Evolutionary conservation across 2,797 vertebrate species (phyloP).

Genomic region (Micromesistius poutassou): DNA sequence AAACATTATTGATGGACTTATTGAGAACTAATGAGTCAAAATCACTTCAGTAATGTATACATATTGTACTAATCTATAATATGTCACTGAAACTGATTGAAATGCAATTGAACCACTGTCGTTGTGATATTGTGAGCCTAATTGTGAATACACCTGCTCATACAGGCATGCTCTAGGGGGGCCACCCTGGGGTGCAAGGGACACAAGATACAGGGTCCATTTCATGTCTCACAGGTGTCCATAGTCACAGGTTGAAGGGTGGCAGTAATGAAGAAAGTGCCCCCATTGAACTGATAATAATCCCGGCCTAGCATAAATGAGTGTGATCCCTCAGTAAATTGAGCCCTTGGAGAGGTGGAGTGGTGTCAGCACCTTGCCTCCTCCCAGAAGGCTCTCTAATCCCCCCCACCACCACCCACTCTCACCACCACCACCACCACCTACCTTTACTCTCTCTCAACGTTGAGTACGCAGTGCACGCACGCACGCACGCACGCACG

Average conservation of each 20-base stretch:
- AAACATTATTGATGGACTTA: neutral
- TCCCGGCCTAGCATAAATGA: constrained; percentile 74
- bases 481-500: constrained; percentile 39
- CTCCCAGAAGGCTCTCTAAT: constrained; percentile 77
- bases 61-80: neutral
- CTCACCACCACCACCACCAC: constrained; percentile 68
- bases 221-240: constrained; percentile 62
- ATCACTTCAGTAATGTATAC: neutral
- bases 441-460: constrained; percentile 77
- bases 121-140: neutral
- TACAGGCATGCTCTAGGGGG: constrained; percentile 27
- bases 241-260: constrained; percentile 66
- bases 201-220: constrained; percentile 46
- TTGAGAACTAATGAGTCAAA: neutral
- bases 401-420: constrained; percentile 62
- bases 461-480: constrained; percentile 66
- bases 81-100: neutral
- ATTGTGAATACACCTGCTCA: neutral
- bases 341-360: constrained; percentile 76
- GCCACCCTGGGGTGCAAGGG: constrained; percentile 31
- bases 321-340: constrained; percentile 79
- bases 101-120: neutral
- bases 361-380: constrained; percentile 81
- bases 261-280: constrained; percentile 72
- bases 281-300: constrained; percentile 76